Evolutionary conservation across 2,888 invertebrate genomes (phyloP), one percentile per base, ranked within the genome.

Genomic region (Chrysodeixis includens): DNA sequence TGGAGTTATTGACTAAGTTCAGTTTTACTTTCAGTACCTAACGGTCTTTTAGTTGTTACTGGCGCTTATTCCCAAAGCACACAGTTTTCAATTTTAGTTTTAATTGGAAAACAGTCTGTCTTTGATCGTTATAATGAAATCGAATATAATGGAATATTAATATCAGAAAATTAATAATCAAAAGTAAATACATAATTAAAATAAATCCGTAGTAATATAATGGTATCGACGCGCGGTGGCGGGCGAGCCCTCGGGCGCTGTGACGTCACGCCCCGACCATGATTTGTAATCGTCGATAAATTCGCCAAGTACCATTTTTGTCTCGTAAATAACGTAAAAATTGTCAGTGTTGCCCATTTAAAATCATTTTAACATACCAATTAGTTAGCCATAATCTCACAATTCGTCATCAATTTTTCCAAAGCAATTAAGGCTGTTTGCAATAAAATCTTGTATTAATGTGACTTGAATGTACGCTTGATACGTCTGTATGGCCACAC

Each of bases 311-410:
- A 75, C 82, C 79, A 77, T 85, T 81, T 77, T 75, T 72, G 60
- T 69, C 63, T 77, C 79, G 71, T 83, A 83, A 83, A 82, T 83
- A 76, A 80, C 69, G 44, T 35, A 74, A 65, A 82, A 80, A 83
- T 76, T 76, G 74, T 63, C 68, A 63, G 62, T 71, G 67, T 64
- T 71, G 57, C 67, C 74, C 77, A 76, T 82, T 79, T 69, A 78
- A 75, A 76, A 75, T 80, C 75, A 81, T 83, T 83, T 75, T 63
- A 74, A 73, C 79, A 69, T 67, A 78, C 76, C 73, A 78, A 84
- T 85, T 85, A 80, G 71, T 74, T 66, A 78, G 58, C 69, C 56
- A 65, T 63, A 70, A 70, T 62, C 65, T 59, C 71, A 69, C 66
- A 79, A 75, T 72, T 71, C 60, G 61, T 78, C 75, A 76, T 81